Percentiles rank a stretch among this genome's conserved stretches.
phyloP scores from a whole-genome alignment of 1,140 invertebrate genomes.

The Ceratitis capitata region DNA sequence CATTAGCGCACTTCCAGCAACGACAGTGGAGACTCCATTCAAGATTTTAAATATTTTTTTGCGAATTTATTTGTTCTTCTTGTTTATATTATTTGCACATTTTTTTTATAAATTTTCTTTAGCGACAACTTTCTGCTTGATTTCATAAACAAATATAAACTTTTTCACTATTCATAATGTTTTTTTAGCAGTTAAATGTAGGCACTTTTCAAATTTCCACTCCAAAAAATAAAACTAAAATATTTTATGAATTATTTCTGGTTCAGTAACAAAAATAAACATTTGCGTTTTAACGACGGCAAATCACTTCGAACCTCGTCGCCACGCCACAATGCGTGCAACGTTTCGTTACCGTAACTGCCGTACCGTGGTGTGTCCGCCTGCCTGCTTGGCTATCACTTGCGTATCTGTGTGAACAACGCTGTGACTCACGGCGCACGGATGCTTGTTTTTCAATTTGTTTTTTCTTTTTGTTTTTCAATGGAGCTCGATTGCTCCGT shows the following conservation, averaged over 20 bases:
- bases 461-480: constrained; percentile 17
- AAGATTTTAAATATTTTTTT: neutral
- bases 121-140: neutral
- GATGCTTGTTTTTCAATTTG: too few relatives aligned
- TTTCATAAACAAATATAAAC: neutral
- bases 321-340: constrained; percentile 5
- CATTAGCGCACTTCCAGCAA: constrained; percentile 27
- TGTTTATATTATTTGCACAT: neutral
- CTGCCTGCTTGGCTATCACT: neutral
- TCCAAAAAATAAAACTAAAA: neutral
- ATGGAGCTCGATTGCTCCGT: neutral
- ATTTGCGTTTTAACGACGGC: constrained; percentile 39
- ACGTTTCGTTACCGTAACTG: neutral
- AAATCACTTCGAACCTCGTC: neutral
- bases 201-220: neutral
- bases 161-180: neutral
- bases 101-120: neutral
- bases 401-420: neutral
- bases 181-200: neutral
- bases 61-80: neutral
- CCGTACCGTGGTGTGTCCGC: constrained; percentile 16
- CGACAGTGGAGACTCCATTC: neutral
- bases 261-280: neutral
- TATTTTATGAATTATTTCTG: neutral
- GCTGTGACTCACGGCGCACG: neutral